phyloP scores from a whole-genome alignment of 2,797 vertebrate species.

The Sorex maritimensis region DNA sequence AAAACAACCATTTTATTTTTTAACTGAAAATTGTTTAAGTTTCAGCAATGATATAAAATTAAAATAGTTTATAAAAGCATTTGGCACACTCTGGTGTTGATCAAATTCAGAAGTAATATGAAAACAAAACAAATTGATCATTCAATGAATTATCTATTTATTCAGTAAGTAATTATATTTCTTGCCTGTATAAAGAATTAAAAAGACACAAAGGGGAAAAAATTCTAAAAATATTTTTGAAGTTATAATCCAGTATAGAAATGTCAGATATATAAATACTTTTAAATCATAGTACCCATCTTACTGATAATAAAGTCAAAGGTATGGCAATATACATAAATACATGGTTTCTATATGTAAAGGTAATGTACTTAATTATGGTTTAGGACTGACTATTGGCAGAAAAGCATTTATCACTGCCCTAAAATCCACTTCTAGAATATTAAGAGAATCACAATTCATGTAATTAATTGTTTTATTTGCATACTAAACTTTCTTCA shows the following conservation, averaged over 20 bases:
- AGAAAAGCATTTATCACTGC: background rate
- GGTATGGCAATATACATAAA: background rate
- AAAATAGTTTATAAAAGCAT: slow-evolving; percentile 70
- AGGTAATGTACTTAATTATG: background rate
- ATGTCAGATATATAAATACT: slow-evolving; percentile 9
- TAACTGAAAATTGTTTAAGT: slow-evolving; percentile 68
- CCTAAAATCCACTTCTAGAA: background rate
- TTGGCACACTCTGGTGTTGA: slow-evolving; percentile 66
- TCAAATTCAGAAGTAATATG: slow-evolving; percentile 60
- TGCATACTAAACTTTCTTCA: slow-evolving; percentile 29
- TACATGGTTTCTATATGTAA: background rate
- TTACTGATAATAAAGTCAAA: slow-evolving; percentile 24
- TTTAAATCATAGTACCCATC: background rate
- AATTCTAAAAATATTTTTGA: background rate
- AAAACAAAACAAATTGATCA: slow-evolving; percentile 68
- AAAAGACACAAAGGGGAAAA: slow-evolving; percentile 7
- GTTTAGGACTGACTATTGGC: background rate
- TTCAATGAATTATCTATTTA: slow-evolving; percentile 57
- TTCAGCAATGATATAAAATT: slow-evolving; percentile 59
- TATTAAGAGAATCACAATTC: background rate
- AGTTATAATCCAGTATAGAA: slow-evolving; percentile 26
- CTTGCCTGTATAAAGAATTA: background rate
- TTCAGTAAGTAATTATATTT: slow-evolving; percentile 41
- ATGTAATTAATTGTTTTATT: background rate
- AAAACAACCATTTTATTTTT: slow-evolving; percentile 76